Percentiles rank a stretch among this genome's conserved stretches.
These are phyloP conservation scores for Xylota segnis DNA, from an alignment of 2,888 invertebrate species.

Conservation along the genomic window DNA sequence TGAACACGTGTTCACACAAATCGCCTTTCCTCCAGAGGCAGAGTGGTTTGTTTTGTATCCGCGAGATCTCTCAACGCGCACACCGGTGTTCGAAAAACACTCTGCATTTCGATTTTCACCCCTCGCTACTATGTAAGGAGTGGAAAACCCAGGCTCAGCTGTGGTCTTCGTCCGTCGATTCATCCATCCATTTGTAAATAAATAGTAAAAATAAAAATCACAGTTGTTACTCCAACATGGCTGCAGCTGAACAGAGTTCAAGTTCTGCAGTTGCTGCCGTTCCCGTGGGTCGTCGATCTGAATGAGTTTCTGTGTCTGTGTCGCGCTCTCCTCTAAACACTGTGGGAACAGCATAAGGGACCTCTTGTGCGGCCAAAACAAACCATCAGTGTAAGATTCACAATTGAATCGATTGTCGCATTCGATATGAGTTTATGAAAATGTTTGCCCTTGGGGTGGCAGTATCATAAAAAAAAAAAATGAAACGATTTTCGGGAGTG, in stretches of 20 bases:
- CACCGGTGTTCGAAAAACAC: slow-evolving; percentile 66
- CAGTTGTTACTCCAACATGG: slow-evolving; percentile 38
- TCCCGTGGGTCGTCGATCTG: slow-evolving; percentile 55
- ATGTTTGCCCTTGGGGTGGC: slow-evolving; percentile 62
- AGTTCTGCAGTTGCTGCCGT: slow-evolving; percentile 61
- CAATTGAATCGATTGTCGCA: slow-evolving; percentile 72
- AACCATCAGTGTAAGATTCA: slow-evolving; percentile 55
- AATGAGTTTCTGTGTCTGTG: slow-evolving; percentile 59
- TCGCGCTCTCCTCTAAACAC: slow-evolving; percentile 23
- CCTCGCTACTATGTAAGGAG: slow-evolving; percentile 5
- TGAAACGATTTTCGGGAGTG: slow-evolving; percentile 36
- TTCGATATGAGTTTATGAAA: slow-evolving; percentile 56
- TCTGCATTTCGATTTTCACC: slow-evolving; percentile 28
- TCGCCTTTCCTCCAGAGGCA: slow-evolving; percentile 41
- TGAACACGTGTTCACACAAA: slow-evolving; percentile 71
- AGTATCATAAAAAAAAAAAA: slow-evolving; percentile 4
- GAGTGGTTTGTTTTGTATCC: slow-evolving; percentile 55
- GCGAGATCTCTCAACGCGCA: slow-evolving; percentile 47
- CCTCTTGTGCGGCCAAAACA: slow-evolving; percentile 62
- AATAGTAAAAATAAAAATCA: slow-evolving; percentile 54
- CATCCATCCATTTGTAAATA: slow-evolving; percentile 59
- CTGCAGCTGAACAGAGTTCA: slow-evolving; percentile 72
- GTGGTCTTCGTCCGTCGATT: slow-evolving; percentile 58
- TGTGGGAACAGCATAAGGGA: slow-evolving; percentile 59
- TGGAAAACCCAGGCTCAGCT: slow-evolving; percentile 53